Evolutionary conservation across 1,140 invertebrate species (phyloP).

Genomic region (Trachymyrmex cornetzi): DNA sequence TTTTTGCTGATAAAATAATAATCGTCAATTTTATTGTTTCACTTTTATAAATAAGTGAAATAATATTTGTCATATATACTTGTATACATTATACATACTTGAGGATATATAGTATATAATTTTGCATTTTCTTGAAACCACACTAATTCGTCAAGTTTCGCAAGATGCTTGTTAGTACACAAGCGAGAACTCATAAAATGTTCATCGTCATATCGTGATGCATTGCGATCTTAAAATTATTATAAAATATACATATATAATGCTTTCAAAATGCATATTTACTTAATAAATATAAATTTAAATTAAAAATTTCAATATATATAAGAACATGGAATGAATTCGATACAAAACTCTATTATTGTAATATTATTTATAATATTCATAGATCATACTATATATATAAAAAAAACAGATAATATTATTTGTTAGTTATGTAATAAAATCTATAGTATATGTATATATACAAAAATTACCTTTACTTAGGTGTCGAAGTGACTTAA

Average conservation of each 20-base stretch:
- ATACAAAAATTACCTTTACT: slow-evolving; percentile 82
- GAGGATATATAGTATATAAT: slow-evolving; percentile 87
- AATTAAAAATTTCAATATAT: slow-evolving; percentile 11
- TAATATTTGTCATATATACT: slow-evolving; percentile 72
- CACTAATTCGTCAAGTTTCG: slow-evolving; percentile 87
- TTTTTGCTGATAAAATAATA: slow-evolving; percentile 83
- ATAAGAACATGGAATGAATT: slow-evolving; percentile 9
- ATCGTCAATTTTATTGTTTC: slow-evolving; percentile 10
- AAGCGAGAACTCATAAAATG: slow-evolving; percentile 85
- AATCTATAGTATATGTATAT: slow-evolving; percentile 10
- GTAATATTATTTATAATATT: neutral
- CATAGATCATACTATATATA: neutral
- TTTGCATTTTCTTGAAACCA: slow-evolving; percentile 86
- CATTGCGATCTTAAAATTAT: slow-evolving; percentile 75
- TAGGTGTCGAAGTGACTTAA: slow-evolving; percentile 79
- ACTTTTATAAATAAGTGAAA: slow-evolving; percentile 75
- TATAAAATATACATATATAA: slow-evolving; percentile 47
- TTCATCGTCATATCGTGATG: slow-evolving; percentile 54
- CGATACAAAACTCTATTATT: neutral
- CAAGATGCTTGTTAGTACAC: slow-evolving; percentile 86
- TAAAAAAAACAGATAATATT: neutral
- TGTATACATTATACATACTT: slow-evolving; percentile 83
- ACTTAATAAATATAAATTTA: neutral
- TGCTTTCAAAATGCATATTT: neutral
- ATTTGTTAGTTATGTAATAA: slow-evolving; percentile 1